Base-by-base conservation (phyloP, 1,140 invertebrate species). In the Philopotamus ludificatus region DNA sequence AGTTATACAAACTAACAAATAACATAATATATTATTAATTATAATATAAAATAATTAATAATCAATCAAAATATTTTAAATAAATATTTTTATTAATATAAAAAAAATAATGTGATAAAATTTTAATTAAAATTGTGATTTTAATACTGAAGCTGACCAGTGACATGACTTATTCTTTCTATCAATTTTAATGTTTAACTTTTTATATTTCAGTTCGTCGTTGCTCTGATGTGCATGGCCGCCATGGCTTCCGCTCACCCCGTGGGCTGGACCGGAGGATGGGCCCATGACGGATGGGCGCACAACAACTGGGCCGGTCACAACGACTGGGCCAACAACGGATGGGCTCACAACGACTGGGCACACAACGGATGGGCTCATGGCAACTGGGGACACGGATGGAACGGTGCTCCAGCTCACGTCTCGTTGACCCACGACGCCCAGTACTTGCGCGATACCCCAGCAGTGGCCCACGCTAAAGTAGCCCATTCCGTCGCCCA, bases 271-370 rank as follows among this genome's bases (percentile, higher is more conserved):
- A 20, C 10, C 18, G 28, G 28, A 34, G 28, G 44, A 47, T 47
- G 44, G 44, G 44, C 44, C 44, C 44, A 47, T 47, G 44, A 47
- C 18, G 44, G 44, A 15, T 47, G 44, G 44, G 44, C 44, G 18
- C 44, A 47, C 44, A 47, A n/a, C n/a, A n/a, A n/a, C n/a, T n/a
- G n/a, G n/a, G 28, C 4, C 28, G 28, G 28, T 34, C 28, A 34
- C 12, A 12, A 34, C 12, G 28, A 12, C 12, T 34, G 28, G 28
- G 28, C 4, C 4, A 7, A 34, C 28, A 34, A 34, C 28, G 28
- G 28, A 34, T 34, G 28, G 28, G 28, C 28, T 12, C 4, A 12
- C 28, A 34, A 34, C 28, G 28, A 12, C 4, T 34, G 4, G 12
- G 28, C 4, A 4, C 28, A 34, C 28, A 34, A 47, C 44, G 44